Percentiles rank a stretch among this genome's conserved stretches.
These are phyloP conservation scores for Crocuta crocuta DNA, from an alignment of 2,113 vertebrate species.

Conservation along the genomic window DNA sequence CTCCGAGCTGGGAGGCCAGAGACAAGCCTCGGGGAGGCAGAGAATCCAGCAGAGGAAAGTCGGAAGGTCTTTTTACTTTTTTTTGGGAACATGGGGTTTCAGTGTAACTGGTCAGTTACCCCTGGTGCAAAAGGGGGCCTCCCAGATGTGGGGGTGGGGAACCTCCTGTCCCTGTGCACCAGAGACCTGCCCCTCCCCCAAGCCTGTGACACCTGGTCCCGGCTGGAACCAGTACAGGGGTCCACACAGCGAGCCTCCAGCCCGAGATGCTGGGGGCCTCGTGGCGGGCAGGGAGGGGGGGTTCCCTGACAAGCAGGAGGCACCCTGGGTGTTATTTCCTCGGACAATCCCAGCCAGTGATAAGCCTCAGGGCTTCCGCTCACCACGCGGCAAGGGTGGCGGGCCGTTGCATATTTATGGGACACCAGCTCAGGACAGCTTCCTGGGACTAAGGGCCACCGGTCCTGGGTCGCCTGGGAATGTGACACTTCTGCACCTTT, in stretches of 20 bases:
- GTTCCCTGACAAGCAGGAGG: not conserved
- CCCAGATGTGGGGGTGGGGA: not conserved
- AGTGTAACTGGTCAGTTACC: not conserved
- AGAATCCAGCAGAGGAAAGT: too few relatives aligned
- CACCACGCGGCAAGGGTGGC: not conserved
- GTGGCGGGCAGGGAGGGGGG: not conserved
- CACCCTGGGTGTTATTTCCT: slow-evolving; percentile 52
- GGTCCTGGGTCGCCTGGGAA: not conserved
- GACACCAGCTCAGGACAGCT: not conserved
- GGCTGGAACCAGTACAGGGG: not conserved
- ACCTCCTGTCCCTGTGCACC: not conserved
- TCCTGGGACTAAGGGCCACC: not conserved
- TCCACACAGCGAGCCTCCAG: not conserved
- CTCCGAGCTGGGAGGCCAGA: not conserved
- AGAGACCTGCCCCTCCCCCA: not conserved
- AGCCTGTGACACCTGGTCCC: not conserved
- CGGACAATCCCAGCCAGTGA: not conserved
- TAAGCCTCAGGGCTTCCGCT: slow-evolving; percentile 66
- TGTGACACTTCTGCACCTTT: slow-evolving; percentile 76
- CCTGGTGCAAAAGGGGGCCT: not conserved
- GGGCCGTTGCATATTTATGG: slow-evolving; percentile 54
- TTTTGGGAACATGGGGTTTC: not conserved
- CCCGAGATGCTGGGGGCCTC: not conserved
- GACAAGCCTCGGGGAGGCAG: not conserved
- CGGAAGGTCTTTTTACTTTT: not conserved